A percentile compares a stretch with the other conserved stretches of the same genome.
phyloP scores from a whole-genome alignment of 1,140 invertebrate species.

The Hyles vespertilio region DNA sequence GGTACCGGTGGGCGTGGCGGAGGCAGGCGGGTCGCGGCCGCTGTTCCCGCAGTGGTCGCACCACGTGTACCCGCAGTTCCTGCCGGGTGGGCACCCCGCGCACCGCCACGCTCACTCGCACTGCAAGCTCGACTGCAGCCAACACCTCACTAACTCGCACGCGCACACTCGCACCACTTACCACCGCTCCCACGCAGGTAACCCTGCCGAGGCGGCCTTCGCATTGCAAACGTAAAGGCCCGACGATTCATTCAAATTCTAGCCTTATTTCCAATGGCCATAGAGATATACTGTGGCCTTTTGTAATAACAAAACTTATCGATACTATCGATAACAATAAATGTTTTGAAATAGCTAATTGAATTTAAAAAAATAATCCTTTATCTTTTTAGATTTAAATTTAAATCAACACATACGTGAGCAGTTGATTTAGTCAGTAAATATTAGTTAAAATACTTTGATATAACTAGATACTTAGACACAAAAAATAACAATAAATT shows the following conservation, averaged over 20 bases:
- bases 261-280: too few species aligned
- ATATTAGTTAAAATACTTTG: too few species aligned
- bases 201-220: constrained; percentile 51
- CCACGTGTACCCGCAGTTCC: constrained; percentile 93
- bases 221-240: constrained; percentile 23
- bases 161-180: constrained; percentile 72
- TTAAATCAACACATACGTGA: too few species aligned
- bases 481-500: not conserved
- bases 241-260: too few species aligned
- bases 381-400: too few species aligned
- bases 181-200: constrained; percentile 76
- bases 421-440: too few species aligned
- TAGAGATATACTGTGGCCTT: too few species aligned
- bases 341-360: too few species aligned
- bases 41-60: constrained; percentile 94
- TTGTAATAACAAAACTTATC: too few species aligned
- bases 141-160: constrained; percentile 76
- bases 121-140: constrained; percentile 74
- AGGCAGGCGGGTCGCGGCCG: constrained; percentile 77
- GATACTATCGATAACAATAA: too few species aligned
- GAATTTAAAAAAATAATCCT: too few species aligned
- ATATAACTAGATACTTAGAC: too few species aligned
- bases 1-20: constrained; percentile 2
- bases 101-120: constrained; percentile 76
- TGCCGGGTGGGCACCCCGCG: constrained; percentile 88